Evolutionary conservation across 2,797 vertebrate genomes (phyloP), one percentile per base, ranked within the genome.

Genomic region (Babyrousa celebensis): DNA sequence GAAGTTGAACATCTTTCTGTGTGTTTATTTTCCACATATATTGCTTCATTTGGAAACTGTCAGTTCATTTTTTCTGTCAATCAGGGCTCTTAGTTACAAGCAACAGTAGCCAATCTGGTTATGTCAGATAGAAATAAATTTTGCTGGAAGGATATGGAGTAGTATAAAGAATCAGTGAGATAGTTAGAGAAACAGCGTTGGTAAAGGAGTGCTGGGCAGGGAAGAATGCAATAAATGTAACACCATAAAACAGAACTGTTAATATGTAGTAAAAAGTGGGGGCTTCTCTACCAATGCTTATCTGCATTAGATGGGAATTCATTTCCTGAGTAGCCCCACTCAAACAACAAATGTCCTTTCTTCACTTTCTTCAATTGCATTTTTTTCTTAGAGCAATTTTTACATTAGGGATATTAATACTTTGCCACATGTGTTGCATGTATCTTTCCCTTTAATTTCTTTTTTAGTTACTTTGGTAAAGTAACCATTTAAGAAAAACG

Each of bases 401-500:
- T 62, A 65, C 56, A 12, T 90, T 78, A 54, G 21, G 6, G 10
- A 17, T 27, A 27, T 58, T 65, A 68, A 56, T 89, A 70, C 18
- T 72, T 74, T 71, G 15, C n/a, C 17, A 56, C 7, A 0, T 71
- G 7, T 21, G 2, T 68, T 70, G 20, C 36, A 29, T 78, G 10
- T 56, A 71, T 89, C 2, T 62, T 93, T 96, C 17, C 29, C 72
- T 72, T 27, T 54, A 32, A n/a, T 36, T 89, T 75, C 52, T 93
- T 92, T 75, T 95, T 74, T 11, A 71, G 12, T 48, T 27, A 79
- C 82, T 71, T 20, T 92, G n/a, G 8, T 18, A 85, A 91, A 92
- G 58, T 90, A 95, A 29, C 18, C 7, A 54, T 94, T 96, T 74
- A 68, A 86, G 36, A 95, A 72, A 92, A 85, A 63, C 88, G 32